Evolutionary conservation across 2,113 vertebrate genomes (phyloP).

Genomic region (Sander vitreus): DNA sequence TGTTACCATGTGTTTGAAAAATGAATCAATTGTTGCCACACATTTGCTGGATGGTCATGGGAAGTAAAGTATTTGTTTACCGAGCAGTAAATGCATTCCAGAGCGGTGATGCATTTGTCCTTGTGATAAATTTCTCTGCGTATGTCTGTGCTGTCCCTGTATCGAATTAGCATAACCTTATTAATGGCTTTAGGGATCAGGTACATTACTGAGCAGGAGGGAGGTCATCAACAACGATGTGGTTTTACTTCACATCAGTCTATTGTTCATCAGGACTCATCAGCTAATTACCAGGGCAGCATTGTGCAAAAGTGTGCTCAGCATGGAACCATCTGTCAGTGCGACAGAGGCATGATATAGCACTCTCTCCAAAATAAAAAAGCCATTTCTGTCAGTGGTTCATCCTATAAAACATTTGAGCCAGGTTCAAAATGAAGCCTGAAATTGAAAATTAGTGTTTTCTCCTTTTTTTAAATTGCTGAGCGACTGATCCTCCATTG

Average conservation of each 20-base stretch:
- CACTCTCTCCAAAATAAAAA: background rate
- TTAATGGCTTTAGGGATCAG: slow-evolving; percentile 72
- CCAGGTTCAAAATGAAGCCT: slow-evolving; percentile 32
- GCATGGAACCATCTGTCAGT: slow-evolving; percentile 72
- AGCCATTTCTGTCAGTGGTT: slow-evolving; percentile 37
- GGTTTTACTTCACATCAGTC: slow-evolving; percentile 48
- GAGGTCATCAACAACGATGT: slow-evolving; percentile 65
- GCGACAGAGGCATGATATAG: slow-evolving; percentile 54
- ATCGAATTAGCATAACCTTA: slow-evolving; percentile 72
- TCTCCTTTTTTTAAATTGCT: slow-evolving; percentile 11
- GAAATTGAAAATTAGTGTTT: slow-evolving; percentile 36
- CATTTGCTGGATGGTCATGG: slow-evolving; percentile 30
- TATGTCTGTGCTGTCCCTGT: slow-evolving; percentile 44
- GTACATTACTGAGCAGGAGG: slow-evolving; percentile 67
- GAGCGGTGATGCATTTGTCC: slow-evolving; percentile 47
- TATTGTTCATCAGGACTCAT: slow-evolving; percentile 38
- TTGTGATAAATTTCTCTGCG: slow-evolving; percentile 60
- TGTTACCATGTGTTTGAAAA: slow-evolving; percentile 14
- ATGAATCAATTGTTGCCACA: slow-evolving; percentile 28
- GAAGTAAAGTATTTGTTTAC: slow-evolving; percentile 64
- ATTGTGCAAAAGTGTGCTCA: slow-evolving; percentile 58
- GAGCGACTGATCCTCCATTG: no score
- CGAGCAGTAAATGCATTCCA: slow-evolving; percentile 47
- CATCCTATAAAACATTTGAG: slow-evolving; percentile 43
- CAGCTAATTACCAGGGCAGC: slow-evolving; percentile 69